Evolutionary conservation across 2,888 invertebrate genomes (phyloP).

Genomic region (Tiliacea aurago): DNA sequence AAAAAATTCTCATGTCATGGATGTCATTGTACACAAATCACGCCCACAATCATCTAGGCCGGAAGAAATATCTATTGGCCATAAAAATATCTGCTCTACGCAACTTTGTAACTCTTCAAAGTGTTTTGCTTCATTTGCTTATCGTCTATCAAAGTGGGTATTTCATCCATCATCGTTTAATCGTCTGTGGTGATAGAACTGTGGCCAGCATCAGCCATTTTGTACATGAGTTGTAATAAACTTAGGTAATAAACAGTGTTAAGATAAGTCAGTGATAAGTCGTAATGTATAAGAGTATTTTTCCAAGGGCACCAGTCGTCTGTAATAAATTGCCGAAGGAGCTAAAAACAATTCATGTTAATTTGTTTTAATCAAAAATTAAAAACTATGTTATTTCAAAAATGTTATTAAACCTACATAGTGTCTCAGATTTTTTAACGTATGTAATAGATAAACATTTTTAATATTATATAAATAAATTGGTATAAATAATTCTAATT

Average conservation of each 20-base stretch:
- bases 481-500: too few species aligned
- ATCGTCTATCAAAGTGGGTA: slow-evolving; percentile 38
- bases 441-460: too few species aligned
- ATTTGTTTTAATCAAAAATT: too few species aligned
- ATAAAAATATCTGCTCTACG: slow-evolving; percentile 49
- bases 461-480: too few species aligned
- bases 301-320: too few species aligned
- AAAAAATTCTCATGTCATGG: slow-evolving; percentile 36
- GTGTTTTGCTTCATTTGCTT: slow-evolving; percentile 32
- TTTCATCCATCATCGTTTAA: slow-evolving; percentile 42
- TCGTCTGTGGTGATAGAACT: background rate
- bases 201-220: background rate
- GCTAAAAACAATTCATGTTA: too few species aligned
- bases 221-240: background rate
- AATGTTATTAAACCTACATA: too few species aligned
- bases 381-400: too few species aligned
- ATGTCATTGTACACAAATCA: slow-evolving; percentile 50
- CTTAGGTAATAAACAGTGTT: background rate
- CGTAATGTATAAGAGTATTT: too few species aligned
- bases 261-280: too few species aligned
- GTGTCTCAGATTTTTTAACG: too few species aligned
- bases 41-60: slow-evolving; percentile 31
- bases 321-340: too few species aligned
- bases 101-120: slow-evolving; percentile 29
- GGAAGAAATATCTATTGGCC: slow-evolving; percentile 48